Evolutionary conservation across 1,140 invertebrate species (phyloP).

Genomic region (Carposina sasakii): DNA sequence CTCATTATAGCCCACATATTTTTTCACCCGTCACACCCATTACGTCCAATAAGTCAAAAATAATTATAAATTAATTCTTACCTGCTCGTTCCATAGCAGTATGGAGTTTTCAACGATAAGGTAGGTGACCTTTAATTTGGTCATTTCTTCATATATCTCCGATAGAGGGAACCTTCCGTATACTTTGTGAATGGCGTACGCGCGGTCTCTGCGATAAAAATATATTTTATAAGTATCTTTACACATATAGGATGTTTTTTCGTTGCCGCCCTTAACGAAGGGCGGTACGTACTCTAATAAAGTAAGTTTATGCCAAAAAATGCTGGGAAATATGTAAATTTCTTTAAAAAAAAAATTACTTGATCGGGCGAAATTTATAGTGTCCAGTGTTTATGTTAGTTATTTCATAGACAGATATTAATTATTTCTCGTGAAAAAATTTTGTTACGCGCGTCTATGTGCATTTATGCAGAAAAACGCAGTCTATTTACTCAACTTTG

Average conservation of each 20-base stretch:
- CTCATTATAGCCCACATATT: neutral
- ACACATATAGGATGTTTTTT: conserved; percentile 10
- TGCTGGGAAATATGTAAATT: too few relatives aligned
- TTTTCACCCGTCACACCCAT: neutral
- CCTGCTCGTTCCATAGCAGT: conserved; percentile 76
- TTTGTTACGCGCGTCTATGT: too few relatives aligned
- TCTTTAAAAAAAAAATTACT: too few relatives aligned
- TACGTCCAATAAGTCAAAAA: neutral
- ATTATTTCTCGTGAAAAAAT: too few relatives aligned
- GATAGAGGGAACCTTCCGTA: conserved; percentile 76
- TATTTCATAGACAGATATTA: too few relatives aligned
- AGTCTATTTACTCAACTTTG: too few relatives aligned
- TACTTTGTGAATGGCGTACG: conserved; percentile 78
- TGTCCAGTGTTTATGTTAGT: neutral
- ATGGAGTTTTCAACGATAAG: conserved; percentile 76
- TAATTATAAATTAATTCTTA: conserved; percentile 49
- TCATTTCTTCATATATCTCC: conserved; percentile 75
- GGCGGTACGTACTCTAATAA: neutral
- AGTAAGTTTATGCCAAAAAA: too few relatives aligned
- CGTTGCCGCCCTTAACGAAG: neutral
- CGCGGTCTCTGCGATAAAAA: conserved; percentile 75
- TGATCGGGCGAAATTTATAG: neutral
- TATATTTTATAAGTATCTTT: neutral
- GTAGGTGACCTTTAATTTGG: conserved; percentile 75
- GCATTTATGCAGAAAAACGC: too few relatives aligned